Conservation (phyloP, 2,888 invertebrate species). For the Galerucella calmariensis region DNA sequence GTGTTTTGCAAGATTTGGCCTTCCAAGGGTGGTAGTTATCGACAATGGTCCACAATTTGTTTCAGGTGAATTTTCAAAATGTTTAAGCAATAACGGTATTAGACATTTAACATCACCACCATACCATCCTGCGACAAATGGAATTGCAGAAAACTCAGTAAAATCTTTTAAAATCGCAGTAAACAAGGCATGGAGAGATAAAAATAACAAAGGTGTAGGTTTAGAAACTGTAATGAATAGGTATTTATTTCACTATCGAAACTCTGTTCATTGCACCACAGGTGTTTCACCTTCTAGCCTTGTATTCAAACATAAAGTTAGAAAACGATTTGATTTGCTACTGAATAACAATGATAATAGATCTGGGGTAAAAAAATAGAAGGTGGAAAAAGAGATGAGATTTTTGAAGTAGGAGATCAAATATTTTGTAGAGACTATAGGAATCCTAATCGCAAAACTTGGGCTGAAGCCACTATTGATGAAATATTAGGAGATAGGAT, state of each 20-base stretch:
- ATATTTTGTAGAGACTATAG: no score
- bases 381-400: constrained; percentile 16
- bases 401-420: background rate
- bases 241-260: no score
- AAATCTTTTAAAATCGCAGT: constrained; percentile 11
- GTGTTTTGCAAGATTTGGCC: no score
- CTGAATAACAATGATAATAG: background rate
- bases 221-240: no score
- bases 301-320: constrained; percentile 18
- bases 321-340: constrained; percentile 19
- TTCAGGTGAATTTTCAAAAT: constrained; percentile 15
- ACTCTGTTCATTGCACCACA: no score
- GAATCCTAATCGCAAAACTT: no score
- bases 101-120: no score
- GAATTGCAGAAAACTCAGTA: background rate
- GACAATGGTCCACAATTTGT: constrained; percentile 7
- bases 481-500: no score
- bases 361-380: background rate
- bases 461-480: no score
- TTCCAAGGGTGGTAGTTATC: background rate
- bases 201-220: no score
- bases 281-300: constrained; percentile 3
- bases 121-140: no score
- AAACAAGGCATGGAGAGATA: constrained; percentile 3
- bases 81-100: background rate